phyloP scores from a whole-genome alignment of 64 coral and sea anemone genomes.

The Stichodactyla helianthus region DNA sequence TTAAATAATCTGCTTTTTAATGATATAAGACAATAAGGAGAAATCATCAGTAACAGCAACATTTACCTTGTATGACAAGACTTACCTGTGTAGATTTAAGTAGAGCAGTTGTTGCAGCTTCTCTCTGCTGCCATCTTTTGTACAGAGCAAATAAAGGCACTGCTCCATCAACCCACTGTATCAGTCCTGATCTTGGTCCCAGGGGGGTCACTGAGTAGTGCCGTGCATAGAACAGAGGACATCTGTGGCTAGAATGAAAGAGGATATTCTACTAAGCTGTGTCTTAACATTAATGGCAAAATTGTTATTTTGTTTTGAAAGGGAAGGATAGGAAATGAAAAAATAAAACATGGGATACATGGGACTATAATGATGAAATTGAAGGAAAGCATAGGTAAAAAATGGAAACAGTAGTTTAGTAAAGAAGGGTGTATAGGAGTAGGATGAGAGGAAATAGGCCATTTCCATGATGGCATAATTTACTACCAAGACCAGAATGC shows the following conservation, averaged over 20 bases:
- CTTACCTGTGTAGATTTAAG: conserved; percentile 80
- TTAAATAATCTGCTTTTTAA: not conserved
- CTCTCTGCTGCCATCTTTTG: conserved; percentile 98
- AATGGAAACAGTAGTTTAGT: no score
- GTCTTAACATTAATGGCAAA: not conserved
- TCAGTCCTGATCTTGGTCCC: conserved; percentile 91
- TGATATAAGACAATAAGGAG: not conserved
- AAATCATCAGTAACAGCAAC: not conserved
- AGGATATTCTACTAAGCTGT: not conserved
- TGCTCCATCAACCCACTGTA: conserved; percentile 99
- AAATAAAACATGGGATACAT: not conserved
- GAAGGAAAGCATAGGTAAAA: not conserved
- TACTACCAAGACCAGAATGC: no score
- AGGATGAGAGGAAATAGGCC: no score
- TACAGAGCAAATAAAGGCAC: conserved; percentile 93
- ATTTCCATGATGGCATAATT: no score
- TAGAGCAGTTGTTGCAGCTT: conserved; percentile 56
- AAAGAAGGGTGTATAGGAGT: no score
- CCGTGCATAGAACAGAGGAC: conserved; percentile 81
- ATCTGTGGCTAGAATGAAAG: conserved; percentile 45
- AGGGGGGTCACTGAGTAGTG: conserved; percentile 99
- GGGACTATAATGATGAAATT: not conserved
- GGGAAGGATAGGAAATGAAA: not conserved
- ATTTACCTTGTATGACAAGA: not conserved
- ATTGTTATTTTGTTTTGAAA: not conserved